Base-by-base conservation (phyloP, 2,888 invertebrate genomes). In the Ichneumoninae sp. region DNA sequence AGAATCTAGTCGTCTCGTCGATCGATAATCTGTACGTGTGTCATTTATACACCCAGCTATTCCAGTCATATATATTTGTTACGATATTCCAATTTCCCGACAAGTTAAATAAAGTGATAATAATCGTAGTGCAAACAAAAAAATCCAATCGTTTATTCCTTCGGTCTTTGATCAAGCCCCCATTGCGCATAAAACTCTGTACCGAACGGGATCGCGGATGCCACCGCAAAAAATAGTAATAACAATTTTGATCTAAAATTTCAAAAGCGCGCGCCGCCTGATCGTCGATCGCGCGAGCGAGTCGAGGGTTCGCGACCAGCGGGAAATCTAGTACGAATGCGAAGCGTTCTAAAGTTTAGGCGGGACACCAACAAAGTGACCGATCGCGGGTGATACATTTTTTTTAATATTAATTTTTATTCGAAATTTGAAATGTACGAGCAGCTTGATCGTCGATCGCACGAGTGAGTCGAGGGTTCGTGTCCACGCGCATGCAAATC, bases 291-390 rank as follows among this genome's bases (percentile, higher is more conserved):
- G 50, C 62, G 33, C 74, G 47, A 74, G 47, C 22, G 26, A 26
- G 13, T 26, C 30, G 3, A 30, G 30, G 1, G 3, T 30, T 26
- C 26, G 57, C 1, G 30, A 16, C 30, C 22, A 13, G 30, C 8
- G 13, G 22, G 13, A n/a, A 80, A 83, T 70, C 69, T 1, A 1
- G 22, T 22, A 76, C 74, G 80, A 87, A 86, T 82, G 90, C 87
- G 89, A 89, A 90, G 89, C 89, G 91, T 79, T 87, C 90, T 90
- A 89, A 91, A 90, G 91, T 90, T 90, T 91, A 90, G 90, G 89
- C 91, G 90, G 91, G 88, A 0, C 0, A 33, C 4, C 5, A 6
- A 33, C 5, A 40, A 2, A 10, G 10, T 3, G 40, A 40, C 8
- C 10, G 40, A 40, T 40, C 40, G 40, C 10, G 40, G 40, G 10